Conservation (phyloP, 2,888 invertebrate genomes). For the Poecilobothrus nobilitatus region DNA sequence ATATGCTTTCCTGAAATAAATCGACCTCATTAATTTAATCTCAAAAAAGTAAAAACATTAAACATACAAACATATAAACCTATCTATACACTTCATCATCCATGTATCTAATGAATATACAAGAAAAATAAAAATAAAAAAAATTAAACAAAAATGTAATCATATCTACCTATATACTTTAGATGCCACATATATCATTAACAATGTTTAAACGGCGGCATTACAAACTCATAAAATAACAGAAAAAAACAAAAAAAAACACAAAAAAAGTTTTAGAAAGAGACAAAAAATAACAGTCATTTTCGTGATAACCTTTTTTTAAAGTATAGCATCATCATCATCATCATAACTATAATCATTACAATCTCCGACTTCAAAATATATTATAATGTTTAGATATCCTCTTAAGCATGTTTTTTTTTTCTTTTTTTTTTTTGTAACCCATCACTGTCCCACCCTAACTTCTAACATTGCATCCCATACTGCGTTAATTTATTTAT, state of each 20-base stretch:
- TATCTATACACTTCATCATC: neutral
- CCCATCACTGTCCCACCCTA: neutral
- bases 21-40: slow-evolving; percentile 6
- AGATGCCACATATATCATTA: neutral
- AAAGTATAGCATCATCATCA: neutral
- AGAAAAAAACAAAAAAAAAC: neutral
- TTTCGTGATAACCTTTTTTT: slow-evolving; percentile 1
- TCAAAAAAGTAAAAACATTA: neutral
- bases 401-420: too few relatives aligned
- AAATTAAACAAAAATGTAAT: too few relatives aligned
- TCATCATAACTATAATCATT: too few relatives aligned
- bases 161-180: too few relatives aligned
- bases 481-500: too few relatives aligned
- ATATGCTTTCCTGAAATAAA: slow-evolving; percentile 6
- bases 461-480: too few relatives aligned
- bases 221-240: slow-evolving; percentile 1
- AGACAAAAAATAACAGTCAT: neutral
- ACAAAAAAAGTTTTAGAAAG: neutral
- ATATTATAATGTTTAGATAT: too few relatives aligned
- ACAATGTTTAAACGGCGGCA: neutral
- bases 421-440: neutral
- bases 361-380: too few relatives aligned
- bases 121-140: too few relatives aligned
- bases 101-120: neutral
- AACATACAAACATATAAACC: neutral